These are phyloP conservation scores for Pyrocephalus nanus DNA, from an alignment of 2,797 vertebrate genomes.

Conservation along the genomic window DNA sequence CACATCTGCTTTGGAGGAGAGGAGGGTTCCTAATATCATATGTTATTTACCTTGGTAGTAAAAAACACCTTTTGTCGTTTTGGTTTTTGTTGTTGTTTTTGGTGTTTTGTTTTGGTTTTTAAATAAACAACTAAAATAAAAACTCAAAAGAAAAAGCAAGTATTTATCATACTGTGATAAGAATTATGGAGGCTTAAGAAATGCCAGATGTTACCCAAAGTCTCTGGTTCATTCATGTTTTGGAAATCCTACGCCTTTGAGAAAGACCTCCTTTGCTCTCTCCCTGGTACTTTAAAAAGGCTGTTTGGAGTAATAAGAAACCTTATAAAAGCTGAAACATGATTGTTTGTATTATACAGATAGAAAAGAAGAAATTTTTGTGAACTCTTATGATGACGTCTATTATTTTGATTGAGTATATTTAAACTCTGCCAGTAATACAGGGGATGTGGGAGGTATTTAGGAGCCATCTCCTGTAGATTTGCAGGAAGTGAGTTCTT, in stretches of 20 bases:
- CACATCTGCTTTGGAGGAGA: conserved; percentile 21
- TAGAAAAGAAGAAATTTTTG: neutral
- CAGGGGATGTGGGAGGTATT: conserved; percentile 20
- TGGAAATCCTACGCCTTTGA: neutral
- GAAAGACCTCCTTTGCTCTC: neutral
- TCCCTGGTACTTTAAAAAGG: neutral
- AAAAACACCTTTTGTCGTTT: neutral
- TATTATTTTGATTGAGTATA: conserved; percentile 24
- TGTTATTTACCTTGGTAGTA: neutral
- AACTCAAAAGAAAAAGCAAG: no score
- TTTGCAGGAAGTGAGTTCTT: conserved; percentile 58
- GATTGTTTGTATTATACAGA: neutral
- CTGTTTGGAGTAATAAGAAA: neutral
- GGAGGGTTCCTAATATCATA: neutral
- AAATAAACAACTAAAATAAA: neutral
- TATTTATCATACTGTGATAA: neutral
- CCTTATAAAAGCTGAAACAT: neutral
- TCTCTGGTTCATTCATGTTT: neutral
- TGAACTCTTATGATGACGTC: neutral
- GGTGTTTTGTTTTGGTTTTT: neutral
- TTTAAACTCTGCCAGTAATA: conserved; percentile 15
- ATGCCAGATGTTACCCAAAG: neutral
- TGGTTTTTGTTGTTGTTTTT: neutral
- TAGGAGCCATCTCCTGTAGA: conserved; percentile 47
- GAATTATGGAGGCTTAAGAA: neutral